Conservation (phyloP, 2,797 vertebrate genomes). For the Arremon aurantiirostris region DNA sequence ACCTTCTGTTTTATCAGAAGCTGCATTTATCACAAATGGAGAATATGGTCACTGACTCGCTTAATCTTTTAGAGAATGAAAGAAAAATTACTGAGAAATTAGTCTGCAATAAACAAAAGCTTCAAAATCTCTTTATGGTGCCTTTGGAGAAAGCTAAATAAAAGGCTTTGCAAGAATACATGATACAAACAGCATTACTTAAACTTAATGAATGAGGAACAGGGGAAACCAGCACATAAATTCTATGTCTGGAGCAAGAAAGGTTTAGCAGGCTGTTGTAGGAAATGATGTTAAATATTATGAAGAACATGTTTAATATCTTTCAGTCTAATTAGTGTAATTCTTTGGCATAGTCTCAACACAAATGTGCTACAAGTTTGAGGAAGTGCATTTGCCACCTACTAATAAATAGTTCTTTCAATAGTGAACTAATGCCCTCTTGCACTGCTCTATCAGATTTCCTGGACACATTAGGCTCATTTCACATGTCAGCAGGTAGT, state of each 20-base stretch:
- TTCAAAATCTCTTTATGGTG: background rate
- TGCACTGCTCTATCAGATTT: background rate
- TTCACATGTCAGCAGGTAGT: background rate
- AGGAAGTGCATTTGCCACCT: background rate
- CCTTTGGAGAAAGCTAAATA: background rate
- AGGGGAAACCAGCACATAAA: background rate
- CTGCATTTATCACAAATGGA: background rate
- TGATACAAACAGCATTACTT: background rate
- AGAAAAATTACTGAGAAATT: background rate
- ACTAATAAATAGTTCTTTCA: background rate
- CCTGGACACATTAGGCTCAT: background rate
- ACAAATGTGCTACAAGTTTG: background rate
- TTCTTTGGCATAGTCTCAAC: background rate
- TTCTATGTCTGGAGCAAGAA: background rate
- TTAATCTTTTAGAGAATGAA: background rate
- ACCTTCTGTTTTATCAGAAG: background rate
- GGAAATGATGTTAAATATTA: slow-evolving; percentile 15
- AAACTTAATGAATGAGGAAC: background rate
- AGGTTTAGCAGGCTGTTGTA: background rate
- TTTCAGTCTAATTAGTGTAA: slow-evolving; percentile 5
- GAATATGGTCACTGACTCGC: background rate
- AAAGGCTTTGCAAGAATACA: background rate
- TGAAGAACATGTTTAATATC: background rate
- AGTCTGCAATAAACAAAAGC: background rate
- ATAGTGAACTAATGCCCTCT: background rate